Evolutionary conservation across 2,113 vertebrate species (phyloP).

Genomic region (Sturnus vulgaris): DNA sequence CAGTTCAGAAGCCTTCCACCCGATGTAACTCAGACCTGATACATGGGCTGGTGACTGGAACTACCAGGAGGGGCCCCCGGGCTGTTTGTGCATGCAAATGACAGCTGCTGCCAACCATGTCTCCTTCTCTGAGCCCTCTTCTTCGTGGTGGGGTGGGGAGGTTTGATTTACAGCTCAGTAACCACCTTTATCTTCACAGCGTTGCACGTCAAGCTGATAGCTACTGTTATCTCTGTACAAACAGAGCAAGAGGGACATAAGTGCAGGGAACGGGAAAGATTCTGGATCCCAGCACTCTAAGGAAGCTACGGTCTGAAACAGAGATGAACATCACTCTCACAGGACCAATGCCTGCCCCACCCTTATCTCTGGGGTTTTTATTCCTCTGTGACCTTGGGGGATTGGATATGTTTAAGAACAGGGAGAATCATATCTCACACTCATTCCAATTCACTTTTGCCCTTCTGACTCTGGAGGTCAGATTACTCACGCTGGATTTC

Average conservation of each 20-base stretch:
- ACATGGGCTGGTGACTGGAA: accelerated
- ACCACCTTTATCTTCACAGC: background rate
- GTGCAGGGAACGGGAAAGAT: accelerated
- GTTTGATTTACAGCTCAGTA: background rate
- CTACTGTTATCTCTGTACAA: background rate
- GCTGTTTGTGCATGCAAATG: background rate
- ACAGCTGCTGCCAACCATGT: background rate
- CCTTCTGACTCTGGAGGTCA: background rate
- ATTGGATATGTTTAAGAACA: background rate
- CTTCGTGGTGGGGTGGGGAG: accelerated
- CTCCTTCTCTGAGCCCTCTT: background rate
- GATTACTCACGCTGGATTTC: background rate
- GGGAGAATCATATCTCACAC: accelerated
- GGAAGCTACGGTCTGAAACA: background rate
- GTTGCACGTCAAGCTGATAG: background rate
- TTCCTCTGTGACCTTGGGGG: background rate
- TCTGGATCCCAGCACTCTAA: background rate
- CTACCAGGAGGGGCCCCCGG: background rate
- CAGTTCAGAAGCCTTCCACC: background rate
- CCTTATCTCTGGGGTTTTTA: background rate
- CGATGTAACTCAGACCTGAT: background rate
- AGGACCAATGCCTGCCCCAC: background rate
- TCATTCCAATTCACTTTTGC: background rate
- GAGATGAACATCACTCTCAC: accelerated
- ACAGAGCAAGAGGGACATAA: background rate